These are phyloP conservation scores for Idaea biselata DNA, from an alignment of 2,888 invertebrate genomes.

Conservation along the genomic window DNA sequence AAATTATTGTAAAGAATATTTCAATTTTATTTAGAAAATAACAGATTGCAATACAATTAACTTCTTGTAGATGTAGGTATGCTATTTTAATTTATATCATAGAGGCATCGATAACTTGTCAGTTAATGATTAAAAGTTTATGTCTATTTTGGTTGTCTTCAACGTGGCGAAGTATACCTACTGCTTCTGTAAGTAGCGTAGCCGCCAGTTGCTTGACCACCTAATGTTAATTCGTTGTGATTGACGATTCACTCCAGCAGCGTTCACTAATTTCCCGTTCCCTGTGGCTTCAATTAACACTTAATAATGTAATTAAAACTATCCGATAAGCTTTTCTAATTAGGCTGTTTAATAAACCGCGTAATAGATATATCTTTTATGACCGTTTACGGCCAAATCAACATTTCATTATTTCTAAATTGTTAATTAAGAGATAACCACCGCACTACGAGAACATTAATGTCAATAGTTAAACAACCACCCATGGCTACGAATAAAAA, in stretches of 20 bases:
- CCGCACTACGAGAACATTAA: constrained; percentile 45
- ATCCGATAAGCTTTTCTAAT: constrained; percentile 44
- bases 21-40: too few species aligned
- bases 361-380: constrained; percentile 28
- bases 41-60: too few species aligned
- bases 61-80: too few species aligned
- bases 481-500: constrained; percentile 63
- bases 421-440: constrained; percentile 34
- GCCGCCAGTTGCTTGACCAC: constrained; percentile 15
- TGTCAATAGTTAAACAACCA: constrained; percentile 55
- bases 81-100: too few species aligned
- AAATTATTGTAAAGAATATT: background rate
- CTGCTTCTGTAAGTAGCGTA: constrained; percentile 18
- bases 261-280: constrained; percentile 43
- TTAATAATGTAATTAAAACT: constrained; percentile 48
- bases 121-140: background rate
- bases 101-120: background rate
- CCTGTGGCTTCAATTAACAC: constrained; percentile 61
- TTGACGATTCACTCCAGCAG: constrained; percentile 51
- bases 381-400: constrained; percentile 33
- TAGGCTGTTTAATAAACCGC: constrained; percentile 38
- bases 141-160: background rate
- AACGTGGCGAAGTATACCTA: background rate
- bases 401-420: constrained; percentile 34
- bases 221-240: constrained; percentile 48